A percentile compares a stretch with the other conserved stretches of the same genome.
Conservation (phyloP, 2,888 invertebrate species). For the Ecliptopera silaceata region DNA sequence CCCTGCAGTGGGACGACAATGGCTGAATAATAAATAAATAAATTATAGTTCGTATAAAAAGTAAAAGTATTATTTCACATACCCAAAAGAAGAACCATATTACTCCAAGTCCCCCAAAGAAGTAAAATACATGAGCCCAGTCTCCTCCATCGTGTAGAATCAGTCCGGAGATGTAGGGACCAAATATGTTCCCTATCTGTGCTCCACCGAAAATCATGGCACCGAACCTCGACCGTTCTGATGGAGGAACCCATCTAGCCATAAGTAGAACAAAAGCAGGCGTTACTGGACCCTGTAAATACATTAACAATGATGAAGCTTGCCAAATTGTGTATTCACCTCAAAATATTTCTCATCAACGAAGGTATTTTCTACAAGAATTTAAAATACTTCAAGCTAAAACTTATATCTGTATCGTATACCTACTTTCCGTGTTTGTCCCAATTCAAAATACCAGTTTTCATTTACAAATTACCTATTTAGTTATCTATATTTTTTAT, state of each 20-base stretch:
- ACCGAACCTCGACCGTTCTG: constrained; percentile 81
- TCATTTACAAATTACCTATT: too few relatives aligned
- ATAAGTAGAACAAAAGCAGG: constrained; percentile 84
- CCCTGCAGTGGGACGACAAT: too few relatives aligned
- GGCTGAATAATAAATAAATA: too few relatives aligned
- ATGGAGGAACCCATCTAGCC: constrained; percentile 84
- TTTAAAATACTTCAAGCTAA: too few relatives aligned
- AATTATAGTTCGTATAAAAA: too few relatives aligned
- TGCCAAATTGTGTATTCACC: too few relatives aligned
- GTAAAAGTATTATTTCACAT: constrained; percentile 32
- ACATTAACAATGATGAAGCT: neutral
- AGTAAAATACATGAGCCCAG: constrained; percentile 83
- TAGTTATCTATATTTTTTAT: too few relatives aligned
- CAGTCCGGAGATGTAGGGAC: constrained; percentile 75
- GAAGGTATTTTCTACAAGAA: too few relatives aligned
- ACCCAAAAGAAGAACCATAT: constrained; percentile 81
- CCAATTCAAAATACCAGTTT: too few relatives aligned
- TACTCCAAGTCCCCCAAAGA: constrained; percentile 79
- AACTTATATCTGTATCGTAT: too few relatives aligned
- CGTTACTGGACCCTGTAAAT: constrained; percentile 80
- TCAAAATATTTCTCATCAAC: too few relatives aligned
- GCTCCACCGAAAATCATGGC: constrained; percentile 84
- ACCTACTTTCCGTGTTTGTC: too few relatives aligned
- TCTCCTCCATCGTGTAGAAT: constrained; percentile 71
- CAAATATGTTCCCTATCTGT: constrained; percentile 80